These are phyloP conservation scores for Dasyprocta punctata DNA, from an alignment of 2,113 vertebrate species.

Conservation along the genomic window DNA sequence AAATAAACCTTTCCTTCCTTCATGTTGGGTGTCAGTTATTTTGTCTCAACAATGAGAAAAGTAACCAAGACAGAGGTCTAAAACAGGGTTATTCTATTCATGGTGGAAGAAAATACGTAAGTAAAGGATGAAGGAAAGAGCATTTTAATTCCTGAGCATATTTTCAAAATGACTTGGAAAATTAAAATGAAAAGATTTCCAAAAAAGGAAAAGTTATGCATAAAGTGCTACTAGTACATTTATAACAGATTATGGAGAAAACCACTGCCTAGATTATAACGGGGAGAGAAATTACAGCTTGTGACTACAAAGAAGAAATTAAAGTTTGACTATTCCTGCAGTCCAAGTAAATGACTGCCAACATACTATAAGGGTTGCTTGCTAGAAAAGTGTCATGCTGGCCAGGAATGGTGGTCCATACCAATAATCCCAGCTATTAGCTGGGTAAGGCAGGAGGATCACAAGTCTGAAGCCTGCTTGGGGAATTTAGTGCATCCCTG, in stretches of 20 bases:
- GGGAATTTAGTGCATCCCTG: neutral
- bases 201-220: constrained; percentile 15
- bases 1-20: too few species aligned
- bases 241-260: constrained; percentile 45
- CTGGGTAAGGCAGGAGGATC: neutral
- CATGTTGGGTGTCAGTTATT: too few species aligned
- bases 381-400: constrained; percentile 14
- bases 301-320: constrained; percentile 27
- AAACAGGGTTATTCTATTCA: neutral
- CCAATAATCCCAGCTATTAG: neutral
- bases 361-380: neutral
- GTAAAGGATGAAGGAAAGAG: constrained; percentile 46
- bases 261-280: neutral
- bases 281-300: neutral
- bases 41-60: too few species aligned
- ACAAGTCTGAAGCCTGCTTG: neutral
- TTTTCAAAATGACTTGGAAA: constrained; percentile 7
- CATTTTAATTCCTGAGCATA: constrained; percentile 44
- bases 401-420: neutral
- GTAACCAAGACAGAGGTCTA: too few species aligned
- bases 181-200: neutral
- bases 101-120: neutral
- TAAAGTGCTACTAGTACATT: constrained; percentile 32
- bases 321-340: constrained; percentile 7
- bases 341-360: constrained; percentile 14